Percentiles rank a stretch among this genome's conserved stretches.
These are phyloP conservation scores for Hippopotamus amphibius DNA, from an alignment of 2,113 vertebrate species.

Conservation along the genomic window DNA sequence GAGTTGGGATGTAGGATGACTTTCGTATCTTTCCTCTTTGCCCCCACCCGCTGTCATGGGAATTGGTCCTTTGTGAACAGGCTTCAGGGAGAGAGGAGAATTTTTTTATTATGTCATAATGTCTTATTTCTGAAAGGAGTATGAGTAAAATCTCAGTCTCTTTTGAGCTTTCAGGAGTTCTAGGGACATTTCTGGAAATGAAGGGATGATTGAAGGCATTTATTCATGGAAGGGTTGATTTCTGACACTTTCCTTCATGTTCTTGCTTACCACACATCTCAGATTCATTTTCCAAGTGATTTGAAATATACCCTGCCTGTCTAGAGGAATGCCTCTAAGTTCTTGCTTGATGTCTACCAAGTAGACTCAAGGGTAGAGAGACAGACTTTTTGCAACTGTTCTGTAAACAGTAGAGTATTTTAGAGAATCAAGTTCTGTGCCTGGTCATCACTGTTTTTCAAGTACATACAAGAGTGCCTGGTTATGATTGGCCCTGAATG, in stretches of 20 bases:
- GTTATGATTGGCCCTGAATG: not conserved
- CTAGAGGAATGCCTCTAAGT: not conserved
- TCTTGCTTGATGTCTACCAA: not conserved
- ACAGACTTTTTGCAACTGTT: not conserved
- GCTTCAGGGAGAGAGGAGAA: not conserved
- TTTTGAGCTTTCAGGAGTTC: not conserved
- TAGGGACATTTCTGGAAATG: not conserved
- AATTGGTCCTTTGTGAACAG: not conserved
- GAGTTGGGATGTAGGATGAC: not conserved
- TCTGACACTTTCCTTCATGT: not conserved
- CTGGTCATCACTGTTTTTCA: not conserved
- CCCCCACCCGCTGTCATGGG: not conserved
- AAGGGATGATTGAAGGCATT: not conserved
- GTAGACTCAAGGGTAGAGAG: not conserved
- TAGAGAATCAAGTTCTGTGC: not conserved
- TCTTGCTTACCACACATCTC: not conserved
- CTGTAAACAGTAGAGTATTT: not conserved
- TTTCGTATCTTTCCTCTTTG: not conserved
- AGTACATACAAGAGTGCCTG: not conserved
- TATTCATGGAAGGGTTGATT: not conserved
- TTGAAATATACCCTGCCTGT: not conserved
- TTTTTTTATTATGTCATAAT: not conserved
- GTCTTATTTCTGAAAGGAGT: not conserved
- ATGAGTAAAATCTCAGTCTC: not conserved
- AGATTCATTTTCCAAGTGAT: not conserved